Evolutionary conservation across 2,888 invertebrate genomes (phyloP).

Genomic region (Chloromyia formosa): DNA sequence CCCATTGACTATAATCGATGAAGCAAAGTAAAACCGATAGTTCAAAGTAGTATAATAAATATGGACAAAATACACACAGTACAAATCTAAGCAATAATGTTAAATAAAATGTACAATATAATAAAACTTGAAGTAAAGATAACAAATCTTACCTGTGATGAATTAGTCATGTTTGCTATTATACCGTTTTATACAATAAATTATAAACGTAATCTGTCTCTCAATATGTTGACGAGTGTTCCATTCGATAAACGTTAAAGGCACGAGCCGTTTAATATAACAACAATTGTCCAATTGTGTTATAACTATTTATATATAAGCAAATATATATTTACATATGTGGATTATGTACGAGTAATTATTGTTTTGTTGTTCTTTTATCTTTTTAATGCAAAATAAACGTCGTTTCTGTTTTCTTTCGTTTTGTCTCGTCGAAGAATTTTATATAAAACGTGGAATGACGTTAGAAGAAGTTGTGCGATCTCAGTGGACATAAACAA

Average conservation of each 20-base stretch:
- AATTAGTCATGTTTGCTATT: constrained; percentile 29
- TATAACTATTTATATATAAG: neutral
- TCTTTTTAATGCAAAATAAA: too few relatives aligned
- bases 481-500: constrained; percentile 39
- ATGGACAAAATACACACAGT: too few relatives aligned
- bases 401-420: too few relatives aligned
- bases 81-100: too few relatives aligned
- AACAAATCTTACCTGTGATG: constrained; percentile 27
- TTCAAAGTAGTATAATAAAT: too few relatives aligned
- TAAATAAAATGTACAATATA: too few relatives aligned
- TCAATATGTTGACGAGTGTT: neutral
- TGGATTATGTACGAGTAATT: neutral
- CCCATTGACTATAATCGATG: too few relatives aligned
- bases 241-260: neutral
- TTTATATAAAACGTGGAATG: constrained; percentile 12
- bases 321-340: neutral
- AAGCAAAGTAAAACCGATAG: too few relatives aligned
- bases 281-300: neutral
- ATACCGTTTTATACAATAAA: constrained; percentile 6
- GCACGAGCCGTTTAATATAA: neutral
- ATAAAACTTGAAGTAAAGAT: neutral
- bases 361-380: too few relatives aligned
- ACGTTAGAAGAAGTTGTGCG: neutral
- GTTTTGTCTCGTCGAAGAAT: too few relatives aligned
- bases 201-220: neutral